phyloP scores from a whole-genome alignment of 1,140 invertebrate species.

The Mycetomoellerius zeteki region DNA sequence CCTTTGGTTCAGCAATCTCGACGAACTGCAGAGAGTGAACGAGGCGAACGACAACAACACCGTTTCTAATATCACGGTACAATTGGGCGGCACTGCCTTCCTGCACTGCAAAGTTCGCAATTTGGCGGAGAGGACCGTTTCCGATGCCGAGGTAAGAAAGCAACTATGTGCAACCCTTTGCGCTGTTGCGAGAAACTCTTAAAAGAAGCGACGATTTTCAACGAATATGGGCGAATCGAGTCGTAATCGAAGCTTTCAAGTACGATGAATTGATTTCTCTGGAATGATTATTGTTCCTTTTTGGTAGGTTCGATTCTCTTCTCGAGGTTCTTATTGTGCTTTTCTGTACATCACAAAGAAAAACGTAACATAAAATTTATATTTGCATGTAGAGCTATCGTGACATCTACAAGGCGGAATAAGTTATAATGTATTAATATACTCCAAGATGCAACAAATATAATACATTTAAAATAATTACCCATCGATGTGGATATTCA shows the following conservation, averaged over 20 bases:
- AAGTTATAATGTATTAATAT: background rate
- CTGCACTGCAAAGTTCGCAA: slow-evolving; percentile 93
- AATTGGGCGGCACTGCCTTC: slow-evolving; percentile 94
- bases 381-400: background rate
- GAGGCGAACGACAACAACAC: slow-evolving; percentile 90
- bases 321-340: background rate
- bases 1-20: slow-evolving; percentile 89
- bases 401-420: background rate
- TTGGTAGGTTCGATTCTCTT: background rate
- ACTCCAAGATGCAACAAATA: background rate
- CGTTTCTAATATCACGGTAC: slow-evolving; percentile 92
- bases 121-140: slow-evolving; percentile 89
- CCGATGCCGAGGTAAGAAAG: slow-evolving; percentile 85
- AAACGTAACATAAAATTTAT: slow-evolving; percentile 22
- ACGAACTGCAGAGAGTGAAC: slow-evolving; percentile 87
- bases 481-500: background rate
- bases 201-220: slow-evolving; percentile 42
- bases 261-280: background rate
- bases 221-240: slow-evolving; percentile 34
- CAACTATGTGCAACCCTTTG: slow-evolving; percentile 1
- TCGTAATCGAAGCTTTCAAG: slow-evolving; percentile 13
- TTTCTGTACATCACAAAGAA: background rate
- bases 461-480: slow-evolving; percentile 35
- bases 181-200: background rate
- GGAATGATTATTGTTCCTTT: slow-evolving; percentile 19